Conservation (phyloP, 2,888 invertebrate genomes). For the Noctua fimbriata region DNA sequence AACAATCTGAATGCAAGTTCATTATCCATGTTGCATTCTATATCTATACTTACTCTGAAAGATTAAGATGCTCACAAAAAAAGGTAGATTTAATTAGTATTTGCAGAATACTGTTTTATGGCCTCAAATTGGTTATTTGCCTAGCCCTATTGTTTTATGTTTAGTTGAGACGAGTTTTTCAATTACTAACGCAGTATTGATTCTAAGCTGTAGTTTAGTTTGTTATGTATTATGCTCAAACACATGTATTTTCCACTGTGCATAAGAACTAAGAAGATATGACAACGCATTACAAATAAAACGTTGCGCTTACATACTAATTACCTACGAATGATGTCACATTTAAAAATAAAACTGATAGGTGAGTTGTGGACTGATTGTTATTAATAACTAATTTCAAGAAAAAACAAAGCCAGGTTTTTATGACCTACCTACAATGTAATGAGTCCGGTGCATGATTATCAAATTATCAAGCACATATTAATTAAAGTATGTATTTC, state of each 20-base stretch:
- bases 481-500: conserved; percentile 24
- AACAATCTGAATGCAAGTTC: conserved; percentile 38
- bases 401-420: conserved; percentile 23
- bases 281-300: conserved; percentile 30
- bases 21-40: conserved; percentile 31
- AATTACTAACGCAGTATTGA: conserved; percentile 22
- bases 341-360: conserved; percentile 64
- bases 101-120: conserved; percentile 35
- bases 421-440: background rate
- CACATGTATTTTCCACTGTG: conserved; percentile 23
- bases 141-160: conserved; percentile 27
- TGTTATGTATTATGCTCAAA: conserved; percentile 25
- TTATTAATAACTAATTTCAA: conserved; percentile 34
- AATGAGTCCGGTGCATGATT: conserved; percentile 15
- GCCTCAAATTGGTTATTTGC: conserved; percentile 25
- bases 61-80: conserved; percentile 16
- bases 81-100: conserved; percentile 16
- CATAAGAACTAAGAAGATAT: conserved; percentile 1
- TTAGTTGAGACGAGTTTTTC: conserved; percentile 14
- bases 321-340: conserved; percentile 67
- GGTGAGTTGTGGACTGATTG: conserved; percentile 50
- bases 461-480: conserved; percentile 16
- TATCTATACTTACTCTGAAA: conserved; percentile 7
- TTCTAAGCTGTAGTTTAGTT: conserved; percentile 7
- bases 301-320: conserved; percentile 43